Evolutionary conservation across 2,113 vertebrate species (phyloP).

Genomic region (Probosciger aterrimus): DNA sequence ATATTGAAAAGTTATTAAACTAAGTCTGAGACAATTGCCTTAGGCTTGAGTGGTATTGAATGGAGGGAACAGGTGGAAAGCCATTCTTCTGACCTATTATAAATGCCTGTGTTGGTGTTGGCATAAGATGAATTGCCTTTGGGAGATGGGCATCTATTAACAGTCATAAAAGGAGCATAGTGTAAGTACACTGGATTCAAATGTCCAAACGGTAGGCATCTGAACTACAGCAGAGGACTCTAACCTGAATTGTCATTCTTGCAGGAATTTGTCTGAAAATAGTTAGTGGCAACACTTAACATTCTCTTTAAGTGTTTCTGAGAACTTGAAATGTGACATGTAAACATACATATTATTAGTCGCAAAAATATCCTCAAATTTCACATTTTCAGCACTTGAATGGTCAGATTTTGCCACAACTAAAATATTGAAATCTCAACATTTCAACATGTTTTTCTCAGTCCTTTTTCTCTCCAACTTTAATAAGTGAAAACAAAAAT

Average conservation of each 20-base stretch:
- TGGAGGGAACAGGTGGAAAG: background rate
- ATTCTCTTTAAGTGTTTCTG: background rate
- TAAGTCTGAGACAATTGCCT: background rate
- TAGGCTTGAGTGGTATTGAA: background rate
- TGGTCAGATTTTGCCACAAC: background rate
- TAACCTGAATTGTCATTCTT: background rate
- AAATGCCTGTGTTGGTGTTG: background rate
- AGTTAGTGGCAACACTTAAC: background rate
- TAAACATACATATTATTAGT: background rate
- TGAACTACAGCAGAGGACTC: background rate
- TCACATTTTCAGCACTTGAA: background rate
- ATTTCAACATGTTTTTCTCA: background rate
- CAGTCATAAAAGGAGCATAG: background rate
- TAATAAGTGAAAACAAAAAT: background rate
- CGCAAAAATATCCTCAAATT: background rate
- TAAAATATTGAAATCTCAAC: background rate
- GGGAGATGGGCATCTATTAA: background rate
- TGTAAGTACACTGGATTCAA: background rate
- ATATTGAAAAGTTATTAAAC: background rate
- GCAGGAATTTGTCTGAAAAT: background rate
- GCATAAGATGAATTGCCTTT: background rate
- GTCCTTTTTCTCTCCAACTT: background rate
- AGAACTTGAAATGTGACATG: background rate
- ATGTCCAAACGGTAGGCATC: background rate
- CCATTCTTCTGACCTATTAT: background rate